Evolutionary conservation across 1,140 invertebrate genomes (phyloP), one percentile per base, ranked within the genome.

Genomic region (Hesperophylax magnus): DNA sequence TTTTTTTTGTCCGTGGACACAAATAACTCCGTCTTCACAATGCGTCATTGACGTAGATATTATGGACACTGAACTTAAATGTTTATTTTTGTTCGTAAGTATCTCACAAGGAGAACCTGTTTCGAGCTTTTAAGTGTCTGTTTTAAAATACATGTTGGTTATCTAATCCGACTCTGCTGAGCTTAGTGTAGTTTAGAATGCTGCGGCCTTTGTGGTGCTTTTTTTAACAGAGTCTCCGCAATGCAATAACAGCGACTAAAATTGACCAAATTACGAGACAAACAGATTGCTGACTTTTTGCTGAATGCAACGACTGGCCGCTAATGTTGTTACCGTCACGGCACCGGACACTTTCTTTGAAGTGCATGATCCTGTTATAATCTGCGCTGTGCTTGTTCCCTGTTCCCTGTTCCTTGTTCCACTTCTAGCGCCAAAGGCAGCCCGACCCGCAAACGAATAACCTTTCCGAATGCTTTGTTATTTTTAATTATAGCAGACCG

Each of bases 281-380:
- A 54, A 52, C 72, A 22, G 75, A 78, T 65, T 78, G 47, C 47
- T 61, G 56, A 34, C 76, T 67, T 78, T 78, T 67, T 78, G 61
- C 24, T 18, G 20, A 22, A 47, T 77, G n/a, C 24, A 31, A 20
- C 15, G 63, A 27, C 60, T 15, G n/a, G 47, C 24, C 63, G 52
- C 39, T 71, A 56, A 78, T 78, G 15, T 54, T 34, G 47, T 71
- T 71, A 78, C 22, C 63, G 63, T 78, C 77, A 27, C 65, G 24
- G 77, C 24, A 0, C 11, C n/a, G 17, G 15, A 54, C 77, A 52
- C 65, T 67, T 78, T 78, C 77, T 78, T 78, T 78, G 77, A 69
- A 71, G 77, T 71, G 77, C 77, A 71, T 78, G 52, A 78, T 78
- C 63, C 63, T 58, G 54, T 78, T 67, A 78, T 20, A 78, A 27